These are phyloP conservation scores for Meiosimyza decipiens DNA, from an alignment of 2,888 invertebrate genomes.

Conservation along the genomic window DNA sequence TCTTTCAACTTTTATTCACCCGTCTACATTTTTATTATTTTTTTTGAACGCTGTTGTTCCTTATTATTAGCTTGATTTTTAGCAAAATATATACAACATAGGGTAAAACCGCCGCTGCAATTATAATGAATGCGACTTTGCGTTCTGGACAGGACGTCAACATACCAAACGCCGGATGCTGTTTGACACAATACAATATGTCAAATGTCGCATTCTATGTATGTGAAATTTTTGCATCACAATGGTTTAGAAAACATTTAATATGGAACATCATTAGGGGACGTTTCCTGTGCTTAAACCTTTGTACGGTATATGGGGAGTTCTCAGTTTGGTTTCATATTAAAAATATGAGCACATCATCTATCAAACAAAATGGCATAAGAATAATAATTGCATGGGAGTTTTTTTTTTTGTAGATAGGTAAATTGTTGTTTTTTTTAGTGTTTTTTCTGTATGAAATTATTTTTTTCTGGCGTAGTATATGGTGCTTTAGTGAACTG, in stretches of 20 bases:
- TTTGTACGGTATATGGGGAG: not conserved
- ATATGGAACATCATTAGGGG: not conserved
- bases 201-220: constrained; percentile 14
- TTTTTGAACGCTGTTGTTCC: constrained; percentile 28
- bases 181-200: constrained; percentile 23
- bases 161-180: constrained; percentile 7
- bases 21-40: not conserved
- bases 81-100: constrained; percentile 19
- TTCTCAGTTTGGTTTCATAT: not conserved
- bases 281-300: not conserved
- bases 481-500: no score
- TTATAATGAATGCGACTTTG: constrained; percentile 2
- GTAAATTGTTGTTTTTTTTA: no score
- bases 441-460: no score
- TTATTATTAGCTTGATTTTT: constrained; percentile 44
- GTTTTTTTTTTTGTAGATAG: no score
- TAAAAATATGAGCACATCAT: no score
- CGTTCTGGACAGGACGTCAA: no score
- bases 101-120: constrained; percentile 4
- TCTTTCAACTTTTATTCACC: not conserved
- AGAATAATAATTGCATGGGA: no score
- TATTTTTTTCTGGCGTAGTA: no score
- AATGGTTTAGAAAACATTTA: not conserved
- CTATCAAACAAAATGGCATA: no score
- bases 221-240: constrained; percentile 18